Evolutionary conservation across 2,113 vertebrate genomes (phyloP), one percentile per base, ranked within the genome.

Genomic region (Pitta sordida): DNA sequence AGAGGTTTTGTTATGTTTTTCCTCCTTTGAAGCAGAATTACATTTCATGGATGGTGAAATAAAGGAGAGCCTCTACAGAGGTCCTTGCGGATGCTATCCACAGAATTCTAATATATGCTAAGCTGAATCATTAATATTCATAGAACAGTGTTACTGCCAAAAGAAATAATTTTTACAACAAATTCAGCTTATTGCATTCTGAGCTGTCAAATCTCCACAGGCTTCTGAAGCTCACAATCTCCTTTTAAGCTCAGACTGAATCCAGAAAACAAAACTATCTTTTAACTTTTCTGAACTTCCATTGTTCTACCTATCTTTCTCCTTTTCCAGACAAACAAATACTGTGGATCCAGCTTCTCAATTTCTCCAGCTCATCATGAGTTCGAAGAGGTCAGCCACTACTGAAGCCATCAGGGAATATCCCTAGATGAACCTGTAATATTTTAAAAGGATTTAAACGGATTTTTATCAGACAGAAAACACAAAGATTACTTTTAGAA

Each of bases 141-240:
- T 91, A 86, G 30, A 75, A 91, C n/a, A 68, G n/a, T 71, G 73
- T 92, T 94, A 78, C 83, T 90, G 88, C 92, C 91, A 90, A 91
- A 94, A 83, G 60, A 95, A 95, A 90, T 93, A 81, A 64, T 95
- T 94, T 94, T 84, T 86, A 93, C 83, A 92, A 93, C 80, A 86
- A 94, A 95, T 93, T 88, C 68, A 94, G 69, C 77, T 91, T 91
- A 82, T 36, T 92, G 83, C 39, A 53, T 81, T 78, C 60, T 75
- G 71, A 96, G 80, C 49, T 86, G 69, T 84, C 73, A 93, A 92
- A 71, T 63, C 88, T 94, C 73, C 78, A 75, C 65, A 88, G 92
- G 48, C 71, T 93, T 81, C 78, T 78, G 80, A 93, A 71, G 44
- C 69, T 93, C 60, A 75, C 43, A 73, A 70, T n/a, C n/a, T 71